phyloP scores from a whole-genome alignment of 2,113 vertebrate species.

The Pollimyrus isidori region DNA sequence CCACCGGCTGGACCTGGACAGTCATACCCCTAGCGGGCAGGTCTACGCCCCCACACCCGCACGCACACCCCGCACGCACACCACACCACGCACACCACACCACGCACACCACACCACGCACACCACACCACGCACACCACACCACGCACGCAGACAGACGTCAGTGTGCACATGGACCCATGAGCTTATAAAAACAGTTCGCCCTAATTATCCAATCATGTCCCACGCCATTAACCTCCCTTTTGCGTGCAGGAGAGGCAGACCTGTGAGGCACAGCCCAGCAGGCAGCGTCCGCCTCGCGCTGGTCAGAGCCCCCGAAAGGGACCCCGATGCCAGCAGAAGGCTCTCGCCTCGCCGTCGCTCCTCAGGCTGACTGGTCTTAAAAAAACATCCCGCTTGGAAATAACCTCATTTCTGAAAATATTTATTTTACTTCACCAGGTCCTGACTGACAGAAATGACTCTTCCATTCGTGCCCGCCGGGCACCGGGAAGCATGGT shows the following conservation, averaged over 20 bases:
- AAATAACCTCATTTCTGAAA: constrained; percentile 24
- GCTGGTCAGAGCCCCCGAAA: neutral
- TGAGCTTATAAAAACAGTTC: constrained; percentile 12
- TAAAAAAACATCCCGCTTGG: constrained; percentile 18
- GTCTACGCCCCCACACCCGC: neutral
- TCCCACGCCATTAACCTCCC: constrained; percentile 22
- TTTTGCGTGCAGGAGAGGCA: neutral
- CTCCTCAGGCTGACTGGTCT: neutral
- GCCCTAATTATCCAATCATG: constrained; percentile 17
- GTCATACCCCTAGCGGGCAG: constrained; percentile 18
- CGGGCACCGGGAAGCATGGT: neutral
- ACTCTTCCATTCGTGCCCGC: neutral
- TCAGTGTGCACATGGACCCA: neutral
- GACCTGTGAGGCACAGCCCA: constrained; percentile 12
- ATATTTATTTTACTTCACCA: constrained; percentile 25
- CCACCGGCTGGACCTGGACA: constrained; percentile 28
- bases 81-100: neutral
- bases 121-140: neutral
- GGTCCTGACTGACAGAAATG: constrained; percentile 18
- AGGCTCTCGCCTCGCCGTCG: neutral
- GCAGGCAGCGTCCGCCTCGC: constrained; percentile 14
- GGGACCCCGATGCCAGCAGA: neutral
- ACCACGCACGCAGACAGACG: neutral
- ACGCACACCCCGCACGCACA: no score
- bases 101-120: neutral